Conservation (phyloP, 2,888 invertebrate genomes). For the Leptinotarsa juncta region DNA sequence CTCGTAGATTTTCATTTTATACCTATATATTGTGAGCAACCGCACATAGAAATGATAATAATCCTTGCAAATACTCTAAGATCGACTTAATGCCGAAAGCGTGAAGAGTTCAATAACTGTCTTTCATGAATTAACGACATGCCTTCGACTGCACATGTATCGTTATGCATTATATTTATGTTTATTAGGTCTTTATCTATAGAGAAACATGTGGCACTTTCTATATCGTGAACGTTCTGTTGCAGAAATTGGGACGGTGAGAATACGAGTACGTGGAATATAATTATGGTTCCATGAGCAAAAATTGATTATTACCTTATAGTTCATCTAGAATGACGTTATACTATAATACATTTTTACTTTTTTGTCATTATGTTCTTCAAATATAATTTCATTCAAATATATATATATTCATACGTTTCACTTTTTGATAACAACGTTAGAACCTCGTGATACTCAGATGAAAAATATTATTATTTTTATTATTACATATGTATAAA, state of each 20-base stretch:
- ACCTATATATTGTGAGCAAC: neutral
- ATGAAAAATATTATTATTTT: too few relatives aligned
- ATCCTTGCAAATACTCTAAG: neutral
- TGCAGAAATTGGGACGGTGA: slow-evolving; percentile 28
- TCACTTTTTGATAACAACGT: too few relatives aligned
- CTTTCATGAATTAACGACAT: slow-evolving; percentile 37
- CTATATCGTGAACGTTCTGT: slow-evolving; percentile 35
- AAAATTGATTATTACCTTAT: neutral
- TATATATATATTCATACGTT: too few relatives aligned
- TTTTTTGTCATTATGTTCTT: too few relatives aligned
- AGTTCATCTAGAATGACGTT: neutral
- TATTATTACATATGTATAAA: too few relatives aligned
- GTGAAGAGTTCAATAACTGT: slow-evolving; percentile 31
- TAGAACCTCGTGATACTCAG: too few relatives aligned
- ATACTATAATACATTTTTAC: too few relatives aligned
- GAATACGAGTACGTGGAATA: slow-evolving; percentile 25
- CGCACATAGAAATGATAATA: slow-evolving; percentile 15
- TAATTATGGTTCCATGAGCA: slow-evolving; percentile 10
- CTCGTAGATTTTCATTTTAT: too few relatives aligned
- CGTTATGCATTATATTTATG: slow-evolving; percentile 33
- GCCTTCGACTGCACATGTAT: slow-evolving; percentile 21
- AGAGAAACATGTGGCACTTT: slow-evolving; percentile 29
- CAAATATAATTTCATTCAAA: too few relatives aligned
- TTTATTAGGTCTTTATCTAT: slow-evolving; percentile 37
- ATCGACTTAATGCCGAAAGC: slow-evolving; percentile 28